These are phyloP conservation scores for Beris morrisii DNA, from an alignment of 2,888 invertebrate genomes.

Conservation along the genomic window DNA sequence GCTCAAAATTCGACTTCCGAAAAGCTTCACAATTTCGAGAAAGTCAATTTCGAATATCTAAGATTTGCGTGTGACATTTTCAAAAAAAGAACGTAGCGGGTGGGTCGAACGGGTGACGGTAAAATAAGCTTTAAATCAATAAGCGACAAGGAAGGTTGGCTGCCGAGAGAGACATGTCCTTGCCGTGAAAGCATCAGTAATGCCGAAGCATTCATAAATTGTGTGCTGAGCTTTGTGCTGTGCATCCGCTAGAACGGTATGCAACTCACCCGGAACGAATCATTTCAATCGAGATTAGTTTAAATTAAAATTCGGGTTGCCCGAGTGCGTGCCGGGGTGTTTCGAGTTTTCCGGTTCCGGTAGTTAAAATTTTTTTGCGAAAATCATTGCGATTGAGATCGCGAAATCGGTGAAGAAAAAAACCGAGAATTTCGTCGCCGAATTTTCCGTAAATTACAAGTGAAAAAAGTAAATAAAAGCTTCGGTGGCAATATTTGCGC, in stretches of 20 bases:
- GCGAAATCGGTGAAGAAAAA: background rate
- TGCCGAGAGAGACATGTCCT: slow-evolving; percentile 1
- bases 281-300: background rate
- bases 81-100: slow-evolving; percentile 3
- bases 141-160: slow-evolving; percentile 1
- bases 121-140: slow-evolving; percentile 28
- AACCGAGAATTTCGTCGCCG: too few species aligned
- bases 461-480: slow-evolving; percentile 17
- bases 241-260: background rate
- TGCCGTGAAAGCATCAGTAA: slow-evolving; percentile 16
- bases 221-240: background rate
- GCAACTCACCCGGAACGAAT: slow-evolving; percentile 4
- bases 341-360: background rate
- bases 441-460: slow-evolving; percentile 1
- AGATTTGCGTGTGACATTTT: slow-evolving; percentile 13
- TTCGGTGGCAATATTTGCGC: slow-evolving; percentile 23
- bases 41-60: slow-evolving; percentile 13
- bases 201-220: background rate
- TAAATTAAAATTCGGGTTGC: background rate
- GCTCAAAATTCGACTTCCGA: too few species aligned
- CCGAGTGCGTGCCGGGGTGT: background rate
- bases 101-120: background rate
- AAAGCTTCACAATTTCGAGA: too few species aligned
- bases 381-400: background rate
- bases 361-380: background rate